Percentiles rank a stretch among this genome's conserved stretches.
These are phyloP conservation scores for Caenorhabditis sp. DNA, from an alignment of 2,888 invertebrate species.

Conservation along the genomic window DNA sequence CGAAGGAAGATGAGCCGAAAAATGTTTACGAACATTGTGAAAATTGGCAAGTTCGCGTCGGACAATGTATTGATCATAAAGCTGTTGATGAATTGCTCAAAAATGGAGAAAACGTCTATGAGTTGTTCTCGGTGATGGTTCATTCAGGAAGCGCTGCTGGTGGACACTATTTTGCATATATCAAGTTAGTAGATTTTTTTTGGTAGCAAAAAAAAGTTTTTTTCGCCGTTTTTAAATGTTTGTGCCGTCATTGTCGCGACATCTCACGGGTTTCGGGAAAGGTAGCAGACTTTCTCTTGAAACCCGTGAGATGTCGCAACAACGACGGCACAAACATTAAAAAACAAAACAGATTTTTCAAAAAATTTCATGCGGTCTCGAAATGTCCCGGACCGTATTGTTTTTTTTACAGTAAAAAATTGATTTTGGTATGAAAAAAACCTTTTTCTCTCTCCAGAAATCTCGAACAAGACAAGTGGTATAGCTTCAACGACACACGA, in stretches of 20 bases:
- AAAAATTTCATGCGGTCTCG: no score
- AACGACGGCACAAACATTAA: no score
- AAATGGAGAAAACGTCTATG: slow-evolving; percentile 81
- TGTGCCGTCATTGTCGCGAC: no score
- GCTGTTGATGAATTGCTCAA: slow-evolving; percentile 48
- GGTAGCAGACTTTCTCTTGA: no score
- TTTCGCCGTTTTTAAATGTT: neutral
- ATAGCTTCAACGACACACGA: slow-evolving; percentile 86
- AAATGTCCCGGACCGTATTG: no score
- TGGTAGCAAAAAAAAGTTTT: slow-evolving; percentile 68
- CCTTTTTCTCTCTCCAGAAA: slow-evolving; percentile 71
- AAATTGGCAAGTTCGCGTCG: slow-evolving; percentile 16
- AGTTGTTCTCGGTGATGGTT: slow-evolving; percentile 89
- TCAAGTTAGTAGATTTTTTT: slow-evolving; percentile 77
- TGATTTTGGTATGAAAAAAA: neutral
- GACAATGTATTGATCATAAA: slow-evolving; percentile 35
- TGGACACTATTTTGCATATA: slow-evolving; percentile 90
- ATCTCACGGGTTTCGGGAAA: no score
- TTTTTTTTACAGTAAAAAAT: no score
- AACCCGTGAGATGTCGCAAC: no score
- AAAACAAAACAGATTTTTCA: no score
- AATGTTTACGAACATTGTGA: neutral
- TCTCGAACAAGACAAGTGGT: slow-evolving; percentile 79
- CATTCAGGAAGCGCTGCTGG: slow-evolving; percentile 89
- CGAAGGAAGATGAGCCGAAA: neutral